Evolutionary conservation across 2,797 vertebrate genomes (phyloP).

Genomic region (Falco cherrug): DNA sequence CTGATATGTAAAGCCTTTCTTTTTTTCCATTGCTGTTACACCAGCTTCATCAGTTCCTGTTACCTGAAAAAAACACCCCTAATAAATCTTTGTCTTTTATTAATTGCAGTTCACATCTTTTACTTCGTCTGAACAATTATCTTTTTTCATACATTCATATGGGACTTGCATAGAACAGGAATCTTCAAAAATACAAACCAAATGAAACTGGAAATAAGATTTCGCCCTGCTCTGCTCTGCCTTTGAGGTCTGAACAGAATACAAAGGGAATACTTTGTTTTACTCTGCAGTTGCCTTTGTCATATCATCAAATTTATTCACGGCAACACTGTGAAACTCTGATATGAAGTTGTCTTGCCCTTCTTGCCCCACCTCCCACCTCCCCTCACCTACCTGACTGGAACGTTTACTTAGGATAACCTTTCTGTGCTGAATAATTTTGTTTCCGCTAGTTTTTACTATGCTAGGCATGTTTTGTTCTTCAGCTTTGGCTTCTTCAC

Average conservation of each 20-base stretch:
- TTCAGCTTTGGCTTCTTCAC: not conserved
- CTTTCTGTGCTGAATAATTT: not conserved
- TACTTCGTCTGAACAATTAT: not conserved
- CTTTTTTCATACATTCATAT: accelerated
- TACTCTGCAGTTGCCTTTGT: not conserved
- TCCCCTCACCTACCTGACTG: not conserved
- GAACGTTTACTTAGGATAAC: not conserved
- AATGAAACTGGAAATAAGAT: not conserved
- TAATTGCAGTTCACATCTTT: not conserved
- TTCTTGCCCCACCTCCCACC: too few relatives aligned
- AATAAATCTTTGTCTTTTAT: not conserved
- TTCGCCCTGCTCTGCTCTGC: not conserved
- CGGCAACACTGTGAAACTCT: not conserved
- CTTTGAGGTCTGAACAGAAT: not conserved
- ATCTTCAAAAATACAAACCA: not conserved
- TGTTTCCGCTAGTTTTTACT: not conserved
- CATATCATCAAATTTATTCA: not conserved
- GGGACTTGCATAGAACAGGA: not conserved
- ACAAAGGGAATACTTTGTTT: not conserved
- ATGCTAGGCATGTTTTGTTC: not conserved
- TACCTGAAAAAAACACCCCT: not conserved
- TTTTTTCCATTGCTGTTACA: not conserved
- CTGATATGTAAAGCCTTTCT: not conserved
- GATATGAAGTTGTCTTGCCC: not conserved
- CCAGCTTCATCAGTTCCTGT: not conserved